A percentile compares a stretch with the other conserved stretches of the same genome.
These are phyloP conservation scores for Apodemia hepburni DNA, from an alignment of 2,888 invertebrate species.

Conservation along the genomic window DNA sequence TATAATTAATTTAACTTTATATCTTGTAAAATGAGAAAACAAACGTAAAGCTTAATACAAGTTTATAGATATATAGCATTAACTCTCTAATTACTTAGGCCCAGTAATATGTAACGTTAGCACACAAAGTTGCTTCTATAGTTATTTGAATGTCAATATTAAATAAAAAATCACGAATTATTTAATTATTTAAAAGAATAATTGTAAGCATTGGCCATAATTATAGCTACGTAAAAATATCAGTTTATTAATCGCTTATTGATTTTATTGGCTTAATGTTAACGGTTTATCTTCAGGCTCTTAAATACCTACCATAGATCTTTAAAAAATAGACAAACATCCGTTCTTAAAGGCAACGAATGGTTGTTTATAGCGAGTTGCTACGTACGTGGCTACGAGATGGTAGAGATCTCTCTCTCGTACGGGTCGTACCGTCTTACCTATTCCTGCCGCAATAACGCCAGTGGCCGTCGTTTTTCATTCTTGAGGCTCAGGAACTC, in stretches of 20 bases:
- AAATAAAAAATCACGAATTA: slow-evolving; percentile 18
- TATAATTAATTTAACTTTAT: no score
- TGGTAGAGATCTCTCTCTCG: no score
- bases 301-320: no score
- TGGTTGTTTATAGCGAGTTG: no score
- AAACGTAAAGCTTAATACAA: not conserved
- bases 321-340: no score
- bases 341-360: no score
- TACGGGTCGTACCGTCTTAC: no score
- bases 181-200: slow-evolving; percentile 1
- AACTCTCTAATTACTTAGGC: not conserved
- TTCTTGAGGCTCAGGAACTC: no score
- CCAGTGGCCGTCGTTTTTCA: no score
- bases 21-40: no score
- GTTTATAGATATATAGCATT: not conserved
- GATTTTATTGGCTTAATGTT: not conserved
- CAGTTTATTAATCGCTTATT: not conserved
- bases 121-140: slow-evolving; percentile 2
- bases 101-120: not conserved
- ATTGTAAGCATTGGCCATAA: slow-evolving; percentile 37
- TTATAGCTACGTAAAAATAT: slow-evolving; percentile 33
- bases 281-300: not conserved
- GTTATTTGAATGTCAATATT: slow-evolving; percentile 12
- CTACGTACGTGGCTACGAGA: no score
- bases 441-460: no score